A percentile compares a stretch with the other conserved stretches of the same genome.
These are phyloP conservation scores for Nycticebus coucang DNA, from an alignment of 2,113 vertebrate species.

Conservation along the genomic window DNA sequence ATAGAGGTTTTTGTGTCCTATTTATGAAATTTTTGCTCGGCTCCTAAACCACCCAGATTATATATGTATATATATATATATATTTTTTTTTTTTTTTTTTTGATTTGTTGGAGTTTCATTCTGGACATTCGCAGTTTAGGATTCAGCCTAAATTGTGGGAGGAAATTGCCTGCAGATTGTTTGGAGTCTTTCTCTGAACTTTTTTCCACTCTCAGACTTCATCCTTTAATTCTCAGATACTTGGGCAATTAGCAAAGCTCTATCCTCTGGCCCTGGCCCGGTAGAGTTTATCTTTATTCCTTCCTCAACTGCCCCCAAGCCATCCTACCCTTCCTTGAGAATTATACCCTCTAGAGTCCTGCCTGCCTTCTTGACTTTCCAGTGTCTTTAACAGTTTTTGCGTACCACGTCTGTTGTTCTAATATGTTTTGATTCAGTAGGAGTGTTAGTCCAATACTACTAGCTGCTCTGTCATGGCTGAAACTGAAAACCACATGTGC, in stretches of 20 bases:
- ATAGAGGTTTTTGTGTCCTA: not conserved
- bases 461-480: not conserved
- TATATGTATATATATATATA: too few relatives aligned
- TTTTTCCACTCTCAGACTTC: not conserved
- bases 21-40: not conserved
- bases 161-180: not conserved
- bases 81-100: conserved; percentile 32
- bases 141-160: conserved; percentile 23
- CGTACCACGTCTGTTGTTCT: not conserved
- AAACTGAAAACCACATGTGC: conserved; percentile 19
- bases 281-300: not conserved
- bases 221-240: not conserved
- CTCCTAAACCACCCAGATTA: not conserved
- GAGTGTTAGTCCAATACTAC: not conserved
- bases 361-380: not conserved
- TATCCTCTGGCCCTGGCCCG: not conserved
- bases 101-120: not conserved
- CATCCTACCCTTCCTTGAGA: not conserved
- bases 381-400: not conserved
- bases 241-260: not conserved
- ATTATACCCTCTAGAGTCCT: not conserved
- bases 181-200: not conserved
- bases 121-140: not conserved
- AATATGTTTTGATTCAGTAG: not conserved
- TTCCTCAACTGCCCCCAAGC: not conserved